Conservation (phyloP, 2,888 invertebrate species). For the Plagiodera versicolora region DNA sequence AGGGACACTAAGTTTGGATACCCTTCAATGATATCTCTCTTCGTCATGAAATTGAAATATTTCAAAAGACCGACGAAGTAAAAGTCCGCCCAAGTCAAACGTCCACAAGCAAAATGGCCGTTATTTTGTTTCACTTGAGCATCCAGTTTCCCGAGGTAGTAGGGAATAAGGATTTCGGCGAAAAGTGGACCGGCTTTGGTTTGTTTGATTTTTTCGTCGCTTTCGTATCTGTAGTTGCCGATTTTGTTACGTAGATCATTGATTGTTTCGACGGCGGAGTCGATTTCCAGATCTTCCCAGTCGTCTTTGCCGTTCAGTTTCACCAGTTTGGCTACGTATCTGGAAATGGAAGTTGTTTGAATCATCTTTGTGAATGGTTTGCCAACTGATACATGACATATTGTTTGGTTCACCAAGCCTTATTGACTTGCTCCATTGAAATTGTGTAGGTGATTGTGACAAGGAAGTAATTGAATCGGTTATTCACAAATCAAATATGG, state of each 20-base stretch:
- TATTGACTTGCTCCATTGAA: too few species aligned
- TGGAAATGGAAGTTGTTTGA: too few species aligned
- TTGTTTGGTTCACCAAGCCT: too few species aligned
- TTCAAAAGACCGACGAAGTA: conserved; percentile 62
- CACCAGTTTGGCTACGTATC: conserved; percentile 65
- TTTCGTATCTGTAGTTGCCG: conserved; percentile 60
- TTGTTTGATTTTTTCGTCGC: conserved; percentile 58
- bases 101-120: conserved; percentile 61
- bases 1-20: conserved; percentile 34
- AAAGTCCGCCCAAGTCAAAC: conserved; percentile 67
- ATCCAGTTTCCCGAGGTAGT: conserved; percentile 62
- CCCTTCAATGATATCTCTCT: conserved; percentile 35
- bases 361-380: too few species aligned
- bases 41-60: conserved; percentile 56
- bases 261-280: conserved; percentile 63
- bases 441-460: too few species aligned
- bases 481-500: too few species aligned
- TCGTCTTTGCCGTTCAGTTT: conserved; percentile 62
- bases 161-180: conserved; percentile 61
- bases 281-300: conserved; percentile 65
- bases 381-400: too few species aligned
- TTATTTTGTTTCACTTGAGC: conserved; percentile 61
- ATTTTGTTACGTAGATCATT: conserved; percentile 62
- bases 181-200: conserved; percentile 56
- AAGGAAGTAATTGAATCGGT: too few species aligned